These are phyloP conservation scores for Lutjanus argentimaculatus DNA, from an alignment of 2,797 vertebrate species.

Conservation along the genomic window DNA sequence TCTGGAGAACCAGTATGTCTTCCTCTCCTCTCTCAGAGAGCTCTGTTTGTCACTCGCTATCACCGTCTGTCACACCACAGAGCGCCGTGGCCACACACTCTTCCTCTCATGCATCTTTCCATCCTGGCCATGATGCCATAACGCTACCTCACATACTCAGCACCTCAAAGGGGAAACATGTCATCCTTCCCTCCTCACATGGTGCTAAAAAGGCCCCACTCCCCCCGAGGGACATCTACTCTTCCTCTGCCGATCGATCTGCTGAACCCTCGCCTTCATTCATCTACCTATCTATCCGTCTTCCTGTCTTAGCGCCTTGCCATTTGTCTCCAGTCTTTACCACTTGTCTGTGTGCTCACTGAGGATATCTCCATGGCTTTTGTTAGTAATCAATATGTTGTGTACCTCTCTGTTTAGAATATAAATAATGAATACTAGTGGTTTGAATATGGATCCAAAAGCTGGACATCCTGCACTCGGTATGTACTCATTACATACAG, in stretches of 20 bases:
- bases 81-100: constrained; percentile 65
- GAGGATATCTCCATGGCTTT: constrained; percentile 60
- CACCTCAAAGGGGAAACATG: constrained; percentile 74
- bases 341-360: constrained; percentile 36
- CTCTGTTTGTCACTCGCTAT: constrained; percentile 78
- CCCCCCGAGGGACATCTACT: constrained; percentile 64
- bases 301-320: constrained; percentile 69
- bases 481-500: constrained; percentile 22
- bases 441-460: constrained; percentile 38
- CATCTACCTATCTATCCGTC: constrained; percentile 75
- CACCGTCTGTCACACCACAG: constrained; percentile 79
- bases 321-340: constrained; percentile 66
- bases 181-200: constrained; percentile 71
- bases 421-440: constrained; percentile 63
- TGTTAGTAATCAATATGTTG: constrained; percentile 59
- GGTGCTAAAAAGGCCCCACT: constrained; percentile 77
- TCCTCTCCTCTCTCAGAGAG: constrained; percentile 76
- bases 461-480: constrained; percentile 34
- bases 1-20: constrained; percentile 78
- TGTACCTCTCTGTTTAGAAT: constrained; percentile 45
- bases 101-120: constrained; percentile 63
- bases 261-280: constrained; percentile 69
- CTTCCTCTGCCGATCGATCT: constrained; percentile 80
- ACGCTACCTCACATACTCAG: constrained; percentile 55
- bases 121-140: constrained; percentile 47